Evolutionary conservation across 2,113 vertebrate genomes (phyloP).

Genomic region (Agapornis roseicollis): DNA sequence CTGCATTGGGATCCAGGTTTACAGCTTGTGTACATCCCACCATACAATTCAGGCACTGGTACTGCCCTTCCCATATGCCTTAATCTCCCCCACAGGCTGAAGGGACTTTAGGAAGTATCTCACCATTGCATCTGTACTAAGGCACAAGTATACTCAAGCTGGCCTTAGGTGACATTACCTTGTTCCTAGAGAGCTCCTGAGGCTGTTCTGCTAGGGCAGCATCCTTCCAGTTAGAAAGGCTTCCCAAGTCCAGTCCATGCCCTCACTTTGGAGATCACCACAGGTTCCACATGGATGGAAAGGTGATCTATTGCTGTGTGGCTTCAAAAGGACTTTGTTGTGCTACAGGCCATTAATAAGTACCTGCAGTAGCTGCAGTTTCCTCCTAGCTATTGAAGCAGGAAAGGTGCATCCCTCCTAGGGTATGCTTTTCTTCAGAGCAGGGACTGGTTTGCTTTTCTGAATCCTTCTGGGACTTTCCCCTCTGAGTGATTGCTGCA

Average conservation of each 20-base stretch:
- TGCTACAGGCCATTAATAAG: neutral
- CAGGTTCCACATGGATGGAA: neutral
- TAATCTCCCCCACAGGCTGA: neutral
- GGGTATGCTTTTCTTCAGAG: neutral
- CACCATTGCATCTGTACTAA: fast-evolving
- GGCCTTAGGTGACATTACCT: neutral
- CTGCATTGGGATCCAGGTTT: too few relatives aligned
- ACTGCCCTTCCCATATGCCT: neutral
- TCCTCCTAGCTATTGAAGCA: neutral
- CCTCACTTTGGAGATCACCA: neutral
- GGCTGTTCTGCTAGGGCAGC: neutral
- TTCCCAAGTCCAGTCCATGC: neutral
- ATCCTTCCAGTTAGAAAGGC: neutral
- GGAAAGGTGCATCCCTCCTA: neutral
- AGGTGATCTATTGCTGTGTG: neutral
- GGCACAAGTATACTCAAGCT: neutral
- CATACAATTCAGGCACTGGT: fast-evolving
- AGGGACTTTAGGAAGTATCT: neutral
- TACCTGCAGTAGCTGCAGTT: neutral
- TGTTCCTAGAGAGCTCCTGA: neutral
- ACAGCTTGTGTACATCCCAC: neutral
- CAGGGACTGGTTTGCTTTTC: neutral
- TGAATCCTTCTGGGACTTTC: neutral
- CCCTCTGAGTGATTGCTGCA: neutral
- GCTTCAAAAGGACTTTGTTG: neutral